A percentile compares a stretch with the other conserved stretches of the same genome.
Evolutionary conservation across 2,113 vertebrate species (phyloP).

Genomic region (Microcebus murinus): DNA sequence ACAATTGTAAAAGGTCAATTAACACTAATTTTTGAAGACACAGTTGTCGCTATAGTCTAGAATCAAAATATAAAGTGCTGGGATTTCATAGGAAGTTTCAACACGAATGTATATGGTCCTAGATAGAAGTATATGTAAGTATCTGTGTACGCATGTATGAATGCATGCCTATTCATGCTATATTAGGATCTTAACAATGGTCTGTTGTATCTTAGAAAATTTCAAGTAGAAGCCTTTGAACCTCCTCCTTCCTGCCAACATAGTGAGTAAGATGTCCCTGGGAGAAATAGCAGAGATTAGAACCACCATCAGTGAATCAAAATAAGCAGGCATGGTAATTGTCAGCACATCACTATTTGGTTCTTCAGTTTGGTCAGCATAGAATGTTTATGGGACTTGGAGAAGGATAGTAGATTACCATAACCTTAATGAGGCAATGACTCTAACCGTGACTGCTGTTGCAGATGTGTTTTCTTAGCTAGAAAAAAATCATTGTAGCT

Average conservation of each 20-base stretch:
- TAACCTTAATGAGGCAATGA: constrained; percentile 19
- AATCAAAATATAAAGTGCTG: not conserved
- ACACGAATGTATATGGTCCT: not conserved
- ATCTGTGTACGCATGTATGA: not conserved
- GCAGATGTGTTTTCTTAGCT: constrained; percentile 37
- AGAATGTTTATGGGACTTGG: constrained; percentile 15
- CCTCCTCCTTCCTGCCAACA: not conserved
- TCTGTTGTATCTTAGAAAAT: not conserved
- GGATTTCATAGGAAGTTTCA: constrained; percentile 33
- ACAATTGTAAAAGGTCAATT: constrained; percentile 14
- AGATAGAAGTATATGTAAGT: not conserved
- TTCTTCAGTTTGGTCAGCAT: constrained; percentile 15
- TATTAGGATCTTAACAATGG: not conserved
- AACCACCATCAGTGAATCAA: constrained; percentile 10
- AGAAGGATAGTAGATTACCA: not conserved
- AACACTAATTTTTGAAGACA: constrained; percentile 52
- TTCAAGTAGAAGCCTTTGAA: not conserved
- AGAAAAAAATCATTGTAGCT: not conserved
- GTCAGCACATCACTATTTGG: not conserved
- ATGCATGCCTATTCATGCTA: not conserved
- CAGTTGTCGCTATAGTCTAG: not conserved
- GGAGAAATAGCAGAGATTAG: not conserved
- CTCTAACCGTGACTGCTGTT: constrained; percentile 16
- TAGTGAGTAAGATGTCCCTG: not conserved
- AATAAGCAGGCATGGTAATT: not conserved